Percentiles rank a stretch among this genome's conserved stretches.
These are phyloP conservation scores for Stratiolaelaps scimitus DNA, from an alignment of 1,140 invertebrate species.

Conservation along the genomic window DNA sequence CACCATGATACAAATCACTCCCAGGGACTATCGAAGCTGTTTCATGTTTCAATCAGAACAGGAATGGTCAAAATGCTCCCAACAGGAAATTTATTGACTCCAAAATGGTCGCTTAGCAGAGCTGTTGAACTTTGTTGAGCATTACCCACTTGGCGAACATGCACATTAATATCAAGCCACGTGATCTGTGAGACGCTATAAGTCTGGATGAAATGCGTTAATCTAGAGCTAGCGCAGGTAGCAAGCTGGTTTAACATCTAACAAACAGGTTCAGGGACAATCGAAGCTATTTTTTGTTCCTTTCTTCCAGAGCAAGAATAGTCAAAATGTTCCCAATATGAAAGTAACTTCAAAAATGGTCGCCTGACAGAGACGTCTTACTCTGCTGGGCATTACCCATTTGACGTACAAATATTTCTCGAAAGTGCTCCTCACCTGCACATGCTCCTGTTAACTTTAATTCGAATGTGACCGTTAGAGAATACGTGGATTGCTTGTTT, in stretches of 20 bases:
- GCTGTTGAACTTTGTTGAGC: not conserved
- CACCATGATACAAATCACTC: not conserved
- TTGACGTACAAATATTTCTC: not conserved
- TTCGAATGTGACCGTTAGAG: too few species aligned
- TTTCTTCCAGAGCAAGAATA: constrained; percentile 20
- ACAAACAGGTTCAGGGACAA: not conserved
- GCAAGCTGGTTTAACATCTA: not conserved
- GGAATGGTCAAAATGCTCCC: constrained; percentile 26
- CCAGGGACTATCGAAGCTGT: constrained; percentile 28
- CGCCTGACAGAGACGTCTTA: not conserved
- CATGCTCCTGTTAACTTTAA: too few species aligned
- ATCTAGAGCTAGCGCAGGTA: too few species aligned
- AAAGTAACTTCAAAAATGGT: constrained; percentile 4
- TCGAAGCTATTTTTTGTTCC: constrained; percentile 13
- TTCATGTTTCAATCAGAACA: constrained; percentile 9
- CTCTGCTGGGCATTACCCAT: not conserved
- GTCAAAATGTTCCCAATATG: not conserved
- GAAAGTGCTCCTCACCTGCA: too few species aligned
- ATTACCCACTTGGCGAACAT: constrained; percentile 22
- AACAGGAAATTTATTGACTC: not conserved
- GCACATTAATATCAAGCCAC: too few species aligned
- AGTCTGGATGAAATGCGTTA: too few species aligned
- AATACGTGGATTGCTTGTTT: too few species aligned
- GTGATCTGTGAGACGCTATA: too few species aligned
- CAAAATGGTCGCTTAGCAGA: constrained; percentile 19